Evolutionary conservation across 2,113 vertebrate species (phyloP).

Genomic region (Pseudopodoces humilis): DNA sequence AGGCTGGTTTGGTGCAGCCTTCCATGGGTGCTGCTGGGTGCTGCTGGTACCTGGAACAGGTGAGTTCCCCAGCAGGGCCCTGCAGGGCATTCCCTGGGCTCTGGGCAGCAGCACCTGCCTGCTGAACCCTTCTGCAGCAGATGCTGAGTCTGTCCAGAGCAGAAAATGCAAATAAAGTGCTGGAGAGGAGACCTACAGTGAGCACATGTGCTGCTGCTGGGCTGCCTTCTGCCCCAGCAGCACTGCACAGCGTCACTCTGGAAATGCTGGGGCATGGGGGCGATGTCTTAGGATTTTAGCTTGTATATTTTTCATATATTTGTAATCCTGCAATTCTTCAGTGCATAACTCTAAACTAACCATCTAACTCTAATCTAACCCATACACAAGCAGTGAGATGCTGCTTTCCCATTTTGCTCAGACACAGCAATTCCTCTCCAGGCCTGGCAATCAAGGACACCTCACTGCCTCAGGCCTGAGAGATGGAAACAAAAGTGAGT

Average conservation of each 20-base stretch:
- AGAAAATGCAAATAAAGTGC: background rate
- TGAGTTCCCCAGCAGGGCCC: background rate
- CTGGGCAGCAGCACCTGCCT: conserved; percentile 15
- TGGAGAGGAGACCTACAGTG: background rate
- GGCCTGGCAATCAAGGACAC: background rate
- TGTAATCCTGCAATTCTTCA: background rate
- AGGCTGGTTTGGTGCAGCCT: background rate
- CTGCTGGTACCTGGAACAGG: background rate
- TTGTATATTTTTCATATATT: background rate
- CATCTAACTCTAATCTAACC: too few relatives aligned
- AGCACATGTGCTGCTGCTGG: background rate
- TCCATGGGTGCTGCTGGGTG: background rate
- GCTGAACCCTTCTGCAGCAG: background rate
- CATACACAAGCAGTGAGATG: background rate
- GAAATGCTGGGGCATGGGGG: background rate
- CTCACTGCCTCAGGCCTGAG: background rate
- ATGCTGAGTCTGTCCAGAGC: background rate
- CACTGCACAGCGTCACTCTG: background rate
- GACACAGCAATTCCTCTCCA: background rate
- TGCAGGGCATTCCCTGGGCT: background rate
- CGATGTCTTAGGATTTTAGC: too few relatives aligned
- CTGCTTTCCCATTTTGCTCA: background rate
- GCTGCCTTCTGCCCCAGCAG: background rate
- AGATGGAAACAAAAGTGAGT: background rate
- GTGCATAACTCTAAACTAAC: background rate